These are phyloP conservation scores for Temnopleurus reevesii DNA, from an alignment of 53 echinoderm and acorn worm genomes.

Conservation along the genomic window DNA sequence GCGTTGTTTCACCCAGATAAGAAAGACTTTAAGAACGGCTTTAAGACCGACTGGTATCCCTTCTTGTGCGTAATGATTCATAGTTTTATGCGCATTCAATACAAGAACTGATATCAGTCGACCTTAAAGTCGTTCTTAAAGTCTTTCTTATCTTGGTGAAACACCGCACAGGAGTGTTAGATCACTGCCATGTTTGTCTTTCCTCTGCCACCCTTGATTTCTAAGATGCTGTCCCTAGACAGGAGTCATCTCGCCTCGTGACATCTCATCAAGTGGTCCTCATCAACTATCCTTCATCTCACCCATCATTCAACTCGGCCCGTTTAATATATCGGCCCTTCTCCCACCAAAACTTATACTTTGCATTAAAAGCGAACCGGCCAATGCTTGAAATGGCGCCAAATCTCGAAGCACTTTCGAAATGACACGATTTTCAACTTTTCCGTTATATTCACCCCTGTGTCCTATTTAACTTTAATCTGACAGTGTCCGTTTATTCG, in stretches of 20 bases:
- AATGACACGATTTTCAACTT: neutral
- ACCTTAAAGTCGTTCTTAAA: too few relatives aligned
- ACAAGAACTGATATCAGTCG: too few relatives aligned
- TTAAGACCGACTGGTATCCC: too few relatives aligned
- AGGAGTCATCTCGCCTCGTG: neutral
- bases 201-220: constrained; percentile 5
- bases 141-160: too few relatives aligned
- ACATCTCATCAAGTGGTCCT: constrained; percentile 45
- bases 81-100: too few relatives aligned
- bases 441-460: neutral
- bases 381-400: constrained; percentile 45
- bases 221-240: neutral
- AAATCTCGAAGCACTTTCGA: neutral
- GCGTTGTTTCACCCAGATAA: too few relatives aligned
- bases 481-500: too few relatives aligned
- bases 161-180: neutral
- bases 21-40: too few relatives aligned
- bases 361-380: neutral
- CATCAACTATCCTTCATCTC: neutral
- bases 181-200: constrained; percentile 15
- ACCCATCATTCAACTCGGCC: constrained; percentile 3
- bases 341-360: neutral
- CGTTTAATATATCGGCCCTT: neutral
- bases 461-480: neutral
- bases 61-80: too few relatives aligned